Base-by-base conservation (phyloP, 1,140 invertebrate genomes). In the Nebria ingens region DNA sequence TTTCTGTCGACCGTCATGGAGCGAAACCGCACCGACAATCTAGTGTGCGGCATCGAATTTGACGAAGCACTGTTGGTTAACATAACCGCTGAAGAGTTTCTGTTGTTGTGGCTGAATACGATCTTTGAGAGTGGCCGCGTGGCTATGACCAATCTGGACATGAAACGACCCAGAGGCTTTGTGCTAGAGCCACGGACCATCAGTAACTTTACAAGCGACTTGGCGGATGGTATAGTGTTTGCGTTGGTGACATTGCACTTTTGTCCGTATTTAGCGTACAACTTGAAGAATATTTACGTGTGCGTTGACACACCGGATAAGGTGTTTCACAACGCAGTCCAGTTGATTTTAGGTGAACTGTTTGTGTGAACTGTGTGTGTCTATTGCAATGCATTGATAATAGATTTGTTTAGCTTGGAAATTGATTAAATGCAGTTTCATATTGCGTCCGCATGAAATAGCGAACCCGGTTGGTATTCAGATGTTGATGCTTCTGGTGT, bases 271-370 rank as follows among this genome's bases (percentile, higher is more conserved):
- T 56, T 75, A 2, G 54, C 60, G 2, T 53, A 65, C 0, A 60
- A 53, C 38, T 67, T 75, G n/a, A 54, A 19, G 1, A 61, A 69
- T 17, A 59, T 72, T 12, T 73, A 67, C 52, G 42, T 65, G 3
- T 34, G 54, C 21, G 65, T 72, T 2, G 56, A 53, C 19, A 62
- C 29, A 38, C 34, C 55, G 1, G 64, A 66, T 57, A 65, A 73
- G 55, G 64, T 55, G n/a, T 54, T 72, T 4, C 73, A 76, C 49
- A 76, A 76, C 52, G 68, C 66, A 1, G 64, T 66, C 42, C 63
- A 65, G 19, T 38, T 73, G 4, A 42, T n/a, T n/a, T n/a, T n/a
- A n/a, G n/a, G n/a, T n/a, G n/a, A n/a, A n/a, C n/a, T n/a, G n/a
- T n/a, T n/a, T n/a, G n/a, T n/a, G n/a, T n/a, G n/a, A n/a, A n/a